Percentiles rank a stretch among this genome's conserved stretches.
phyloP scores from a whole-genome alignment of 2,888 invertebrate genomes.

The Cremastinae sp. region DNA sequence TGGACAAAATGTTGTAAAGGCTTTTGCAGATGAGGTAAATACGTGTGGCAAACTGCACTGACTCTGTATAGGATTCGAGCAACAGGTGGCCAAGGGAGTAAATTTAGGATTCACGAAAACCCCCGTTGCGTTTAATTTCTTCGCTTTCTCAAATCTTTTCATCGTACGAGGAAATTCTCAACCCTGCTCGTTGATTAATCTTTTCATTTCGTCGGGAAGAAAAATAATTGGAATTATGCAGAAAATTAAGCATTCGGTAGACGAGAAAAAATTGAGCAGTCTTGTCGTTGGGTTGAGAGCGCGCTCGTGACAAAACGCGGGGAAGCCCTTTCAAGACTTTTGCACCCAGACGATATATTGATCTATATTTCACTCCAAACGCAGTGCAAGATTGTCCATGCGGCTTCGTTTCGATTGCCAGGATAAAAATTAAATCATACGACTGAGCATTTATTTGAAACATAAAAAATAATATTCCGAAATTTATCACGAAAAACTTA shows the following conservation, averaged over 20 bases:
- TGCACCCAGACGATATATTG: slow-evolving; percentile 55
- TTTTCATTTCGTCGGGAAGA: too few relatives aligned
- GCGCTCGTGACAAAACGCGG: slow-evolving; percentile 36
- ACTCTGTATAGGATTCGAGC: slow-evolving; percentile 32
- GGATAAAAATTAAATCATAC: neutral
- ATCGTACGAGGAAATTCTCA: neutral
- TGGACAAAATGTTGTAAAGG: neutral
- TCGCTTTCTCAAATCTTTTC: neutral
- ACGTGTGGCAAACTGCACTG: neutral
- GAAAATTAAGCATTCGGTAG: neutral
- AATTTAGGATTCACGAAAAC: slow-evolving; percentile 24
- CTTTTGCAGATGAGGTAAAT: slow-evolving; percentile 4
- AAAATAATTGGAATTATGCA: neutral
- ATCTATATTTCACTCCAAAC: slow-evolving; percentile 59
- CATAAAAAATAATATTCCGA: too few relatives aligned
- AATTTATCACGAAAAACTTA: too few relatives aligned
- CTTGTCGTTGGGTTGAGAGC: slow-evolving; percentile 4
- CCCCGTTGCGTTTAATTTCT: neutral
- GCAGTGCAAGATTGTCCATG: neutral
- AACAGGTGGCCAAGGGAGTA: slow-evolving; percentile 51
- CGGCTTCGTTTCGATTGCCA: slow-evolving; percentile 1
- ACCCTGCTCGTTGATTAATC: neutral
- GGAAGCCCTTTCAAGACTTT: slow-evolving; percentile 54
- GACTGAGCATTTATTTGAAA: too few relatives aligned
- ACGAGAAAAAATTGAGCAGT: slow-evolving; percentile 2